These are phyloP conservation scores for Perizoma affinitatum DNA, from an alignment of 2,888 invertebrate genomes.

Conservation along the genomic window DNA sequence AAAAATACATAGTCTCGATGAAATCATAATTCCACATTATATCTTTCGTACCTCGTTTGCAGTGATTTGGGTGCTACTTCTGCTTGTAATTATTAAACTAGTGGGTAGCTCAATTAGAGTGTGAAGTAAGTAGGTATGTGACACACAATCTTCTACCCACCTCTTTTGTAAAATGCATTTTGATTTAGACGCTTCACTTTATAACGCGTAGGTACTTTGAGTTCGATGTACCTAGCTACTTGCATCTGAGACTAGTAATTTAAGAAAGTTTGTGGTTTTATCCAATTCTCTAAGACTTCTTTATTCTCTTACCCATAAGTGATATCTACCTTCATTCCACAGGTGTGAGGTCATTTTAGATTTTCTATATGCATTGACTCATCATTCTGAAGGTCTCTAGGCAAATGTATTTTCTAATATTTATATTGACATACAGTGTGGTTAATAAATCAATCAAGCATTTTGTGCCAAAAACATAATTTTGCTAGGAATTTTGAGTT, in stretches of 20 bases:
- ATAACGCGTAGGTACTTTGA: background rate
- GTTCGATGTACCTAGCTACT: slow-evolving; percentile 10
- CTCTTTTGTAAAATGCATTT: slow-evolving; percentile 63
- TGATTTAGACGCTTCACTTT: slow-evolving; percentile 51
- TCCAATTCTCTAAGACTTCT: too few species aligned
- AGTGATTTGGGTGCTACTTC: slow-evolving; percentile 72
- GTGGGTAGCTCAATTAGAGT: slow-evolving; percentile 80
- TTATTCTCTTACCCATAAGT: background rate
- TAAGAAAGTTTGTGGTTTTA: background rate
- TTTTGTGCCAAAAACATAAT: too few species aligned
- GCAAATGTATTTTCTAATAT: slow-evolving; percentile 20
- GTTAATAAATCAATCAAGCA: too few species aligned
- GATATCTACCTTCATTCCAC: slow-evolving; percentile 42
- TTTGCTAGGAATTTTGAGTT: too few species aligned
- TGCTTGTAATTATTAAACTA: slow-evolving; percentile 70
- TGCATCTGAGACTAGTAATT: background rate
- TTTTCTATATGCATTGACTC: slow-evolving; percentile 61
- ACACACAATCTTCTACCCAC: slow-evolving; percentile 71
- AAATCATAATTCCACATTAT: slow-evolving; percentile 65
- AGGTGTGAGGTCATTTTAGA: slow-evolving; percentile 49
- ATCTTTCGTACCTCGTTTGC: slow-evolving; percentile 72
- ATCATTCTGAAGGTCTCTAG: slow-evolving; percentile 54
- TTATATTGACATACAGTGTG: too few species aligned
- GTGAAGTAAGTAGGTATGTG: slow-evolving; percentile 69
- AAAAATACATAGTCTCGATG: slow-evolving; percentile 44